Percentiles rank a stretch among this genome's conserved stretches.
Evolutionary conservation across 2,797 vertebrate genomes (phyloP).

Genomic region (Zenarchopterus dispar): DNA sequence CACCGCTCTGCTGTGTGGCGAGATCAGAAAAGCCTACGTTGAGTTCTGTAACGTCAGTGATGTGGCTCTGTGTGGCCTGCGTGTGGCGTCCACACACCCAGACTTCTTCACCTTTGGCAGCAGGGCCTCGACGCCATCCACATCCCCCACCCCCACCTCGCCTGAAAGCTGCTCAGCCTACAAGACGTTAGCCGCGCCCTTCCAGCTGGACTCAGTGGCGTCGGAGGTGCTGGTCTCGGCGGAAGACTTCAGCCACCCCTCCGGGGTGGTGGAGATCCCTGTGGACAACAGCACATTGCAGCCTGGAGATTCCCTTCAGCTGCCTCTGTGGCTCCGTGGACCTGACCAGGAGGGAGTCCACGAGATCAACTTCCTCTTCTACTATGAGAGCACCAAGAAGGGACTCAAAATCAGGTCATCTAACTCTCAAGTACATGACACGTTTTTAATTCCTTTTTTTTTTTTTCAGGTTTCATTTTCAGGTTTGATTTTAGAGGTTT

Average conservation of each 20-base stretch:
- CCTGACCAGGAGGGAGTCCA: constrained; percentile 97
- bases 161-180: constrained; percentile 95
- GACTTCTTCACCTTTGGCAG: constrained; percentile 96
- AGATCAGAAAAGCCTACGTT: constrained; percentile 94
- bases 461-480: too few relatives aligned
- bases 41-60: constrained; percentile 96
- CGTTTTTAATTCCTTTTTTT: too few relatives aligned
- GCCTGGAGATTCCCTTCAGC: constrained; percentile 90
- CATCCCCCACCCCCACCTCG: constrained; percentile 87
- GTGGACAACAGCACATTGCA: constrained; percentile 77
- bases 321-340: constrained; percentile 95
- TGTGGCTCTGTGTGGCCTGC: constrained; percentile 88
- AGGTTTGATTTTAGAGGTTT: too few relatives aligned
- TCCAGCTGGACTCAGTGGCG: constrained; percentile 78
- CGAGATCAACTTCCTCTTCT: constrained; percentile 98
- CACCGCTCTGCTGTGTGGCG: constrained; percentile 94
- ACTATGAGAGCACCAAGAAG: constrained; percentile 91
- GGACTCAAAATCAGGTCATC: constrained; percentile 87
- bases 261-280: constrained; percentile 86
- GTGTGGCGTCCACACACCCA: constrained; percentile 92
- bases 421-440: too few relatives aligned
- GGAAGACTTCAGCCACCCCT: constrained; percentile 67
- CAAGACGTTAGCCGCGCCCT: constrained; percentile 86
- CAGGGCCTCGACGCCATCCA: constrained; percentile 79
- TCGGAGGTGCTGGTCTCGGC: constrained; percentile 66